Evolutionary conservation across 2,797 vertebrate species (phyloP), one percentile per base, ranked within the genome.

Genomic region (Dicrostonyx torquatus): DNA sequence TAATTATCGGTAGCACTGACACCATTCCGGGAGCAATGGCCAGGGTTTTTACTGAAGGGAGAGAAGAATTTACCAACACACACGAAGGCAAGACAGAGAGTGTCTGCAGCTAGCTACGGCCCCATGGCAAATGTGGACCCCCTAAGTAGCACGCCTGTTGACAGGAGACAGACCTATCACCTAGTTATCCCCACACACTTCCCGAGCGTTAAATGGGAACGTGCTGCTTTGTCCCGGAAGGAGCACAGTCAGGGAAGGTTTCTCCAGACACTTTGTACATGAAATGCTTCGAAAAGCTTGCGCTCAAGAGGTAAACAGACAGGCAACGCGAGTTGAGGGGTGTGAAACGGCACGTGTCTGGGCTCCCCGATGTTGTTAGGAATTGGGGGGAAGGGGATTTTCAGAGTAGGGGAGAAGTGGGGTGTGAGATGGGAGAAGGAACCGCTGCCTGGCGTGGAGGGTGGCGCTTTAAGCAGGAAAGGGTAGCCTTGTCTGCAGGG

Each of bases 391-490:
- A 31, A 31, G n/a, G 48, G 68, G 18, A 24, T 4, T 31, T 66
- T 66, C 72, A 29, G n/a, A 50, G 37, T 17, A 17, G 75, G 75
- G 14, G 34, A 24, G 60, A 14, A 37, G 6, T 1, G 0, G 15
- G 12, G 24, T 22, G 22, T 55, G 11, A 31, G 76, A 34, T 0
- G 11, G 0, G 5, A 34, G 75, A 37, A 78, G 6, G 0, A 40
- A 6, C 68, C 1, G 12, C 5, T 13, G 2, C 1, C 18, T 4
- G 29, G 75, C 40, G 0, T 1, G 40, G n/a, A 0, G 0, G 15
- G 37, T 18, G 7, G 45, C 17, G 11, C 7, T 11, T 72, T 20
- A 2, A 17, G 48, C 4, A 34, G 26, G 29, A 9, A 29, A 17
- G 6, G 62, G 48, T 1, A 53, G 48, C 4, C 12, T 18, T 14